phyloP scores from a whole-genome alignment of 2,888 invertebrate species.

The Eupithecia inturbata region DNA sequence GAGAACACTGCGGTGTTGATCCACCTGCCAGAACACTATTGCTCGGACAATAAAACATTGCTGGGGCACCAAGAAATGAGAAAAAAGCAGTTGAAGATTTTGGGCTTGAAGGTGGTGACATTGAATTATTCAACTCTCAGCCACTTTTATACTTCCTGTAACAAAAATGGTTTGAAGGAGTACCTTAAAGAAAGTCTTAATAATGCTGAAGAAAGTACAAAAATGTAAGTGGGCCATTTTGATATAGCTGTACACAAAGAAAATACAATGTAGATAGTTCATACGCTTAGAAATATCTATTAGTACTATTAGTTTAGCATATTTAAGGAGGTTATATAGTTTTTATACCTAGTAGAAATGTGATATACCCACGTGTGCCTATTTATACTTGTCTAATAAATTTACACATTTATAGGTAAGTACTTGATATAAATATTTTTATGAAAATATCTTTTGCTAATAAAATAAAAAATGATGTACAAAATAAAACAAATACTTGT shows the following conservation, averaged over 20 bases:
- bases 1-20: slow-evolving; percentile 84
- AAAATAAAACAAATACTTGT: slow-evolving; percentile 46
- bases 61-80: slow-evolving; percentile 87
- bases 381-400: slow-evolving; percentile 5
- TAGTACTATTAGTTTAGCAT: neutral
- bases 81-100: slow-evolving; percentile 84
- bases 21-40: slow-evolving; percentile 87
- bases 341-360: slow-evolving; percentile 11
- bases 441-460: slow-evolving; percentile 1
- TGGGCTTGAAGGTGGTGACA: slow-evolving; percentile 86
- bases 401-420: neutral
- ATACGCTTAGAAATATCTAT: neutral
- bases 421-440: slow-evolving; percentile 2
- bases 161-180: slow-evolving; percentile 74
- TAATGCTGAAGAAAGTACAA: slow-evolving; percentile 59
- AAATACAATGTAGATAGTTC: neutral
- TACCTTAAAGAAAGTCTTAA: slow-evolving; percentile 80
- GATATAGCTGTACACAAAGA: neutral
- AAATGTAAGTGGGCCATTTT: slow-evolving; percentile 31
- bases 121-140: slow-evolving; percentile 82
- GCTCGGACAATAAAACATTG: slow-evolving; percentile 80
- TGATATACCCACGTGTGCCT: slow-evolving; percentile 13
- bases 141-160: slow-evolving; percentile 73
- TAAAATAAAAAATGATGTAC: neutral
- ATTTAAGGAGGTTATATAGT: neutral